Evolutionary conservation across 2,888 invertebrate species (phyloP).

Genomic region (Troides helena): DNA sequence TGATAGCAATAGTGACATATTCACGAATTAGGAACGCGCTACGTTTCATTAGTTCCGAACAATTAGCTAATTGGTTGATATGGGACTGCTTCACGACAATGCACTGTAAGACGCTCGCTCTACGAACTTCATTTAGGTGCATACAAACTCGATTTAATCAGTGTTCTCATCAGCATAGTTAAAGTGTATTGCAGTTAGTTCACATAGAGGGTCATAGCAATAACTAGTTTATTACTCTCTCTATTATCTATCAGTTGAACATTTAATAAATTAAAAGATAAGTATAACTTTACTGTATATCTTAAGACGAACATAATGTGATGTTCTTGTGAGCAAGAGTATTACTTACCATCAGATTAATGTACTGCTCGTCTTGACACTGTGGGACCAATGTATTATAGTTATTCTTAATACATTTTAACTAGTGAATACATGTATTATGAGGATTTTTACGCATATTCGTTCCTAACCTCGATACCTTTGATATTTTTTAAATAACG

Average conservation of each 20-base stretch:
- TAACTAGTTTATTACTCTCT: conserved; percentile 11
- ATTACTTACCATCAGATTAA: no score
- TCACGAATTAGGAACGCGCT: conserved; percentile 26
- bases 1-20: conserved; percentile 26
- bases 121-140: conserved; percentile 15
- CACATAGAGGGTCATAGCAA: conserved; percentile 14
- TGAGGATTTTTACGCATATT: no score
- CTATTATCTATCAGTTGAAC: conserved; percentile 1
- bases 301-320: no score
- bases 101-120: background rate
- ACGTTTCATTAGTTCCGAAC: conserved; percentile 26
- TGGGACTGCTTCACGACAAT: background rate
- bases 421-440: no score
- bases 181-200: conserved; percentile 7
- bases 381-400: no score
- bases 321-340: no score
- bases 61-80: conserved; percentile 18
- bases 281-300: background rate
- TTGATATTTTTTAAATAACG: no score
- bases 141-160: conserved; percentile 7
- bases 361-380: no score
- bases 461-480: no score
- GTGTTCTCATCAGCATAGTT: conserved; percentile 16
- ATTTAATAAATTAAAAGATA: background rate
- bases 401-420: no score